phyloP scores from a whole-genome alignment of 2,888 invertebrate species.

The Gonocerus acuteangulatus region DNA sequence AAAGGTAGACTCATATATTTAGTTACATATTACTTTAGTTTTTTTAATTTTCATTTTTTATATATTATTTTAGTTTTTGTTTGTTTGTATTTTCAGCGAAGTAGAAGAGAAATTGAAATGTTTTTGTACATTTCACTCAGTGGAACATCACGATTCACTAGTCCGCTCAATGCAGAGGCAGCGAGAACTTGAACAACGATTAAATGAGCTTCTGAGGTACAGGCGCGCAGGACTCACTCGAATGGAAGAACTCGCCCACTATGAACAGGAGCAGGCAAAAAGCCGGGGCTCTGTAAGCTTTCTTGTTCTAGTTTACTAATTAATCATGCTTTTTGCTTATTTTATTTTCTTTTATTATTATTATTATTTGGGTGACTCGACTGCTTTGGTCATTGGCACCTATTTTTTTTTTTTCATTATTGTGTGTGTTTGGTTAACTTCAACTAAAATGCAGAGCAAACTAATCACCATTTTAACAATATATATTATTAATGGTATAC shows the following conservation, averaged over 20 bases:
- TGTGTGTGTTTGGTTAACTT: too few species aligned
- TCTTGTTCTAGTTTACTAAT: background rate
- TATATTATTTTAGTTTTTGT: too few species aligned
- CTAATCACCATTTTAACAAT: too few species aligned
- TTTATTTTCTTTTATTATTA: too few species aligned
- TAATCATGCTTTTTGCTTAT: background rate
- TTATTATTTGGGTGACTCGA: too few species aligned
- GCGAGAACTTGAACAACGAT: constrained; percentile 70
- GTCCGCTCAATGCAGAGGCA: constrained; percentile 72
- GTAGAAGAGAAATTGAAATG: constrained; percentile 76
- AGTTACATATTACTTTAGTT: too few species aligned
- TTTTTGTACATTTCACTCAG: constrained; percentile 81
- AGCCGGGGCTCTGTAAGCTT: constrained; percentile 29
- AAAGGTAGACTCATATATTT: too few species aligned
- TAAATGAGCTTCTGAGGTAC: constrained; percentile 75
- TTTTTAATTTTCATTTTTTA: too few species aligned
- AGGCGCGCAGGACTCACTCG: constrained; percentile 77
- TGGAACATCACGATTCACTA: constrained; percentile 74
- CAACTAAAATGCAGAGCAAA: too few species aligned
- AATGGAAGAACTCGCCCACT: constrained; percentile 77
- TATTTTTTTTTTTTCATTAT: background rate
- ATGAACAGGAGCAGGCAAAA: constrained; percentile 54
- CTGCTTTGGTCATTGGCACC: too few species aligned
- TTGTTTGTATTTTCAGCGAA: constrained; percentile 50
- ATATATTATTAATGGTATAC: too few species aligned